phyloP scores from a whole-genome alignment of 2,797 vertebrate genomes.

The Rhabdomys pumilio region DNA sequence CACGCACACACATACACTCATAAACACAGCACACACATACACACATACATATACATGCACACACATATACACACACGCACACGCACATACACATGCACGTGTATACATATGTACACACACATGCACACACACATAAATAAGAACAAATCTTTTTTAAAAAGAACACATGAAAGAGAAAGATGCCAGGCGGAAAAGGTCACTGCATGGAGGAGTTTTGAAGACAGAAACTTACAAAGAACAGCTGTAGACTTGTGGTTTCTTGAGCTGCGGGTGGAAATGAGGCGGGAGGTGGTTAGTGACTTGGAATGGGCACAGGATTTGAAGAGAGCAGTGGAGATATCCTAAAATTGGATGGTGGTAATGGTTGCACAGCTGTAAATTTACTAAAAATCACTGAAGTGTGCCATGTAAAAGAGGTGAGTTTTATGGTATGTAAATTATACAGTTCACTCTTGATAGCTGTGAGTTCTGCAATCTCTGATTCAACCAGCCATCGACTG shows the following conservation, averaged over 20 bases:
- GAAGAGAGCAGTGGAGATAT: neutral
- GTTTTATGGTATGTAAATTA: constrained; percentile 22
- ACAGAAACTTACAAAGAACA: neutral
- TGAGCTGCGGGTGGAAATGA: neutral
- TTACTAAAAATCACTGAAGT: neutral
- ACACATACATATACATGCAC: neutral
- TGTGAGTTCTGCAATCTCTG: neutral
- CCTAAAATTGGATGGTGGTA: constrained; percentile 28
- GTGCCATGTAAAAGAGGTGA: neutral
- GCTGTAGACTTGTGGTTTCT: neutral
- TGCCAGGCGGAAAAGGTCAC: neutral
- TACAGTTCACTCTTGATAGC: neutral
- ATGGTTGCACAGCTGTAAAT: constrained; percentile 19
- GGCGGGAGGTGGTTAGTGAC: no score
- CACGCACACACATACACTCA: no score
- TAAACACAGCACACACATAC: no score
- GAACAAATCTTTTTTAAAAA: neutral
- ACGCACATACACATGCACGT: neutral
- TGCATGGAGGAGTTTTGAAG: neutral
- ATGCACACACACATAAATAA: neutral
- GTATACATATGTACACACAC: neutral
- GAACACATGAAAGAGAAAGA: neutral
- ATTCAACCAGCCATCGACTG: neutral
- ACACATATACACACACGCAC: neutral
- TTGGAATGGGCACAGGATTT: neutral